These are phyloP conservation scores for Entomyzon cyanotis DNA, from an alignment of 2,113 vertebrate genomes.

Conservation along the genomic window DNA sequence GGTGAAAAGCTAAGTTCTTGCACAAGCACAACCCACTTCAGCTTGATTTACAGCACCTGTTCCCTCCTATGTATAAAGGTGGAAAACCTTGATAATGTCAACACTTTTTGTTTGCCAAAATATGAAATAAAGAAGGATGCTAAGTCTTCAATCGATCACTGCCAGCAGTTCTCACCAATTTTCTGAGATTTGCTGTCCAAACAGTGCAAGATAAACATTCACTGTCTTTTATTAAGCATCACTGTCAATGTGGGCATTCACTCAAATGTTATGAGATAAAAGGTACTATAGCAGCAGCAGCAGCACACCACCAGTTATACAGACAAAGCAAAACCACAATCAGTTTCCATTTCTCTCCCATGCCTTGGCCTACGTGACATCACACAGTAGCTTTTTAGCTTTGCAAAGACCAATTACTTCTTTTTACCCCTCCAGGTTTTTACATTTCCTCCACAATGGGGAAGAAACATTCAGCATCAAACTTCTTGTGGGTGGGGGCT, in stretches of 20 bases:
- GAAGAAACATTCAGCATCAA: neutral
- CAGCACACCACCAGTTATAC: neutral
- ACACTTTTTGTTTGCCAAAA: neutral
- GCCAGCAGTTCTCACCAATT: neutral
- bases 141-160: neutral
- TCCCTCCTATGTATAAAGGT: neutral
- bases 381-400: neutral
- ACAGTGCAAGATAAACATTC: neutral
- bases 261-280: neutral
- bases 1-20: neutral
- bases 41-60: neutral
- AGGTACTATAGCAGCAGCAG: neutral
- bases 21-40: neutral
- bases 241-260: neutral
- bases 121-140: neutral
- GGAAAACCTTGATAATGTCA: neutral
- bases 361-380: neutral
- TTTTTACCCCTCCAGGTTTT: neutral
- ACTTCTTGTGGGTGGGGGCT: accelerated
- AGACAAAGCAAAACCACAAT: neutral
- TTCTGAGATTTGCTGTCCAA: neutral
- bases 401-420: neutral
- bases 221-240: neutral
- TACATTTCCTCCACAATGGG: neutral
- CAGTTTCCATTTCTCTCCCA: neutral